Evolutionary conservation across 1,140 invertebrate species (phyloP).

Genomic region (Leptopilina clavipes): DNA sequence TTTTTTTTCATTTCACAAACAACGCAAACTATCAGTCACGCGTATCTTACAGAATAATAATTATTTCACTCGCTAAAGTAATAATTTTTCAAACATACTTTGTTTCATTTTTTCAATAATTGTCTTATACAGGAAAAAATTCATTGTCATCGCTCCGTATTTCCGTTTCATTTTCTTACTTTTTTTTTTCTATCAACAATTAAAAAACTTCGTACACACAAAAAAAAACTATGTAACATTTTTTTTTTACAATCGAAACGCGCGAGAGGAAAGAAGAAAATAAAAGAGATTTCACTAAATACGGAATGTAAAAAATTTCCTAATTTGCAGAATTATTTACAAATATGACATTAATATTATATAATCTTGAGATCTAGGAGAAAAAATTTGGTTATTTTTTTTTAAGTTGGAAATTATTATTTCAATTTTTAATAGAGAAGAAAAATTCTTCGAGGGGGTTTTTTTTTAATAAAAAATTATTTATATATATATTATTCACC

Average conservation of each 20-base stretch:
- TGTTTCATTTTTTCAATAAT: background rate
- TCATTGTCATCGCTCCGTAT: slow-evolving; percentile 7
- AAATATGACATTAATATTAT: background rate
- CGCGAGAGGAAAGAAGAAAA: background rate
- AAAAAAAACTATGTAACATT: background rate
- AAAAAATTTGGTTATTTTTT: no score
- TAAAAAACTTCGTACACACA: background rate
- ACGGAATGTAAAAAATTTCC: background rate
- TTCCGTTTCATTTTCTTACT: background rate
- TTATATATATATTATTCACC: no score
- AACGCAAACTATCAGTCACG: slow-evolving; percentile 12
- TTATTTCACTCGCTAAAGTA: background rate
- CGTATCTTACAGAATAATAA: slow-evolving; percentile 9
- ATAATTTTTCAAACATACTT: slow-evolving; percentile 3
- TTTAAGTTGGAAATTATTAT: no score
- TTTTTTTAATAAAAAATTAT: background rate
- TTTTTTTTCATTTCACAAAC: background rate
- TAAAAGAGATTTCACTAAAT: background rate
- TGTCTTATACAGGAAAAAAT: background rate
- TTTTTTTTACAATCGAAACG: background rate
- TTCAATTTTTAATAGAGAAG: no score
- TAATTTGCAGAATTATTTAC: slow-evolving; percentile 12
- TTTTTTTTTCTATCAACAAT: background rate
- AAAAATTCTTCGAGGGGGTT: background rate
- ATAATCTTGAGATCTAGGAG: no score